These are phyloP conservation scores for Mesorhabditis belari DNA, from an alignment of 2,888 invertebrate species.

Conservation along the genomic window DNA sequence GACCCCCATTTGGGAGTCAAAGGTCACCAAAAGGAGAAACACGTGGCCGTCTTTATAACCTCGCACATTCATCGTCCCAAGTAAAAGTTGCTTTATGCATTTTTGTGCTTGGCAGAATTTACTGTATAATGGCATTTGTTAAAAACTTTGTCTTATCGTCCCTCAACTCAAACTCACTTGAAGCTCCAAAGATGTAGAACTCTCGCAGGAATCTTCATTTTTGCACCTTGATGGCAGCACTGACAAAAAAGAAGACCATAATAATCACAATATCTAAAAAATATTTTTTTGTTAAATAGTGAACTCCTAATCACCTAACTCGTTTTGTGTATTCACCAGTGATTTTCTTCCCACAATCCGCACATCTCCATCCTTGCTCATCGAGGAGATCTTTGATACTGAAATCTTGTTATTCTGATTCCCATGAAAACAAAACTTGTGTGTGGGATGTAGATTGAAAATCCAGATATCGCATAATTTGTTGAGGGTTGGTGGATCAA, in stretches of 20 bases:
- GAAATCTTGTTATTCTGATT: neutral
- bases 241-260: slow-evolving; percentile 78
- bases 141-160: no score
- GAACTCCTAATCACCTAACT: slow-evolving; percentile 59
- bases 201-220: slow-evolving; percentile 64
- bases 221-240: slow-evolving; percentile 74
- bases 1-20: neutral
- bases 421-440: neutral
- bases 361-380: slow-evolving; percentile 72
- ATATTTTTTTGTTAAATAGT: neutral
- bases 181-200: slow-evolving; percentile 59
- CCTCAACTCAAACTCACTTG: slow-evolving; percentile 21
- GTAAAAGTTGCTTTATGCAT: no score
- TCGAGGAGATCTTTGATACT: slow-evolving; percentile 58
- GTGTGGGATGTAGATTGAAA: neutral
- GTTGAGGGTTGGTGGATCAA: neutral
- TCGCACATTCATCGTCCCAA: no score
- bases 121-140: no score
- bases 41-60: no score
- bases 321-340: slow-evolving; percentile 65
- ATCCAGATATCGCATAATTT: neutral
- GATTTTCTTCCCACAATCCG: slow-evolving; percentile 77
- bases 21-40: no score
- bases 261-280: slow-evolving; percentile 68
- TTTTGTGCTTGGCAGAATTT: no score